Base-by-base conservation (phyloP, 2,797 vertebrate genomes). In the Nyctalus aviator region DNA sequence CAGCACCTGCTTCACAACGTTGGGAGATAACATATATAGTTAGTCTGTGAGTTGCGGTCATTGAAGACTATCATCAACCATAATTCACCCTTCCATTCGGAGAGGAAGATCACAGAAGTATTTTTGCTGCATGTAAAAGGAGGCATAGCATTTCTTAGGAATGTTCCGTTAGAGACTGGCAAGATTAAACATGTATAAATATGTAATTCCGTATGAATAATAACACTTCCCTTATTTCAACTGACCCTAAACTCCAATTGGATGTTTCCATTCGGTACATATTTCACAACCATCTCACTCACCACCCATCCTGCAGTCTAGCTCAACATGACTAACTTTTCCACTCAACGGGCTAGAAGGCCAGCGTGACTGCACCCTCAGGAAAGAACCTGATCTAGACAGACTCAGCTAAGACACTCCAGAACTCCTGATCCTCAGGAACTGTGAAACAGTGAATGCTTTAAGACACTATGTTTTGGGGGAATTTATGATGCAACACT, bases 101-200 rank as follows among this genome's bases (percentile, higher is more conserved):
- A 84, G 81, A 87, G 32, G 32, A 85, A 79, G 48, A 69, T 48
- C 62, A 11, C 2, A 59, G 41, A 84, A 25, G 5, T n/a, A 44
- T 46, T 35, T 35, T 27, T 64, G n/a, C 20, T 89, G 17, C 46
- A 25, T 41, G 21, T 50, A 48, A 76, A 77, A 30, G 27, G 15
- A 84, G 23, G 6, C 32, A 13, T 69, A 53, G 91, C 17, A 71
- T 95, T 78, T 90, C 57, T 77, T 3, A 73, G 88, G n/a, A 72
- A 78, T 62, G 12, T 55, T 78, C 69, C 37, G 32, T 21, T 50
- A 77, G 66, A 95, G 50, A 77, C 32, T 27, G 71, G 35, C 69
- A 95, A 68, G 55, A 83, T 79, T 73, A 77, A 88, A 75, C 72
- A 20, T 46, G n/a, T 78, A n/a, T 37, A 50, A 78, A 35, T 18